Evolutionary conservation across 2,797 vertebrate species (phyloP).

Genomic region (Rachycentron canadum): DNA sequence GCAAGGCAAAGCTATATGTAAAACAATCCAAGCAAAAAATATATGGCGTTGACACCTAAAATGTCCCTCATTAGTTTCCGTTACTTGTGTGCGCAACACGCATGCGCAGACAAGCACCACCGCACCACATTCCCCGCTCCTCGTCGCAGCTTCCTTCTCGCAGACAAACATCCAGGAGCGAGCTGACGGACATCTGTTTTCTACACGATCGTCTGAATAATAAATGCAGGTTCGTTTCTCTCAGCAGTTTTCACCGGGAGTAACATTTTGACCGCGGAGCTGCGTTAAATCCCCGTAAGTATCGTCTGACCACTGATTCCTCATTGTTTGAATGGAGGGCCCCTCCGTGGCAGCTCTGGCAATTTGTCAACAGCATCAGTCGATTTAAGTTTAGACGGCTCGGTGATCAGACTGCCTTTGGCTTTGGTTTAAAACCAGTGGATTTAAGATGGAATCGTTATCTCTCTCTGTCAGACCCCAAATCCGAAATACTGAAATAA

Average conservation of each 20-base stretch:
- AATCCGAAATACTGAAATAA: too few species aligned
- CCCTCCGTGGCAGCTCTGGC: slow-evolving; percentile 51
- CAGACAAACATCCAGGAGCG: slow-evolving; percentile 21
- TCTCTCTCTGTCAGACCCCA: fast-evolving
- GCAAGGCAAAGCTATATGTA: too few species aligned
- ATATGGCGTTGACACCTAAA: not conserved
- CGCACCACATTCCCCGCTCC: slow-evolving; percentile 84
- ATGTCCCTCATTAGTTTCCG: slow-evolving; percentile 62
- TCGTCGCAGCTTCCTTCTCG: slow-evolving; percentile 35
- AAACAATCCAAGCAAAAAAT: too few species aligned
- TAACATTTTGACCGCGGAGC: slow-evolving; percentile 10
- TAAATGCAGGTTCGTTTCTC: slow-evolving; percentile 17
- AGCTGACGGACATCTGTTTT: not conserved
- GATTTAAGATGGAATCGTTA: fast-evolving
- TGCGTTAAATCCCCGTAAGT: slow-evolving; percentile 70
- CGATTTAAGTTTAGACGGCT: not conserved
- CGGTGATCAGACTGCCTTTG: not conserved
- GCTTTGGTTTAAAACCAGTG: fast-evolving
- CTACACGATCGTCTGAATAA: slow-evolving; percentile 5
- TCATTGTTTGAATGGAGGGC: slow-evolving; percentile 84
- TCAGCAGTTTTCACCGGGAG: not conserved
- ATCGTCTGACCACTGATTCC: slow-evolving; percentile 1
- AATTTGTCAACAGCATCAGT: slow-evolving; percentile 72
- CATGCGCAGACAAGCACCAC: slow-evolving; percentile 75
- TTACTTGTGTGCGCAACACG: slow-evolving; percentile 38